A percentile compares a stretch with the other conserved stretches of the same genome.
Evolutionary conservation across 2,113 vertebrate genomes (phyloP).

Genomic region (Uria lomvia): DNA sequence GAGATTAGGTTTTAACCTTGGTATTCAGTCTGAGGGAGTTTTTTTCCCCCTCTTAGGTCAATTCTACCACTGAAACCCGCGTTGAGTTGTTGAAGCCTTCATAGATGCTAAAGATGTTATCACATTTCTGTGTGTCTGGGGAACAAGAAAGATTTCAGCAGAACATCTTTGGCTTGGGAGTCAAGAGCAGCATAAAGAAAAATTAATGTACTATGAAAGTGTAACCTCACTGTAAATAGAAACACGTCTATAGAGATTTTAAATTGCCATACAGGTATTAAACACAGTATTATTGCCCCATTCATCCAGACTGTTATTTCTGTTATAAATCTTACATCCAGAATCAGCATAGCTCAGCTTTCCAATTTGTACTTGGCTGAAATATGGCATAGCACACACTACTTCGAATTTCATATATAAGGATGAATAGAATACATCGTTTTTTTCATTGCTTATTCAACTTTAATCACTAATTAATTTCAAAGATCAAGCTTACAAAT

Average conservation of each 20-base stretch:
- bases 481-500: neutral
- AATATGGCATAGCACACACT: neutral
- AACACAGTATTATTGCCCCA: neutral
- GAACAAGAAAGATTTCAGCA: neutral
- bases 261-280: slow-evolving; percentile 12
- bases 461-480: neutral
- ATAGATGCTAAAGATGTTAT: neutral
- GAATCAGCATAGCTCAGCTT: neutral
- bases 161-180: neutral
- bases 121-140: neutral
- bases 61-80: neutral
- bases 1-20: neutral
- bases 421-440: neutral
- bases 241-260: neutral
- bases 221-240: neutral
- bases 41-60: neutral
- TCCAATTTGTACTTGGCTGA: neutral
- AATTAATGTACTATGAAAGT: neutral
- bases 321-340: neutral
- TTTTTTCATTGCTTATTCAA: neutral
- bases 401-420: neutral
- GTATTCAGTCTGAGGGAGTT: neutral
- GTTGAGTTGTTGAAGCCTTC: neutral
- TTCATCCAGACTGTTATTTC: neutral
- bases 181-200: neutral